Evolutionary conservation across 2,797 vertebrate genomes (phyloP).

Genomic region (Garrulus glandarius): DNA sequence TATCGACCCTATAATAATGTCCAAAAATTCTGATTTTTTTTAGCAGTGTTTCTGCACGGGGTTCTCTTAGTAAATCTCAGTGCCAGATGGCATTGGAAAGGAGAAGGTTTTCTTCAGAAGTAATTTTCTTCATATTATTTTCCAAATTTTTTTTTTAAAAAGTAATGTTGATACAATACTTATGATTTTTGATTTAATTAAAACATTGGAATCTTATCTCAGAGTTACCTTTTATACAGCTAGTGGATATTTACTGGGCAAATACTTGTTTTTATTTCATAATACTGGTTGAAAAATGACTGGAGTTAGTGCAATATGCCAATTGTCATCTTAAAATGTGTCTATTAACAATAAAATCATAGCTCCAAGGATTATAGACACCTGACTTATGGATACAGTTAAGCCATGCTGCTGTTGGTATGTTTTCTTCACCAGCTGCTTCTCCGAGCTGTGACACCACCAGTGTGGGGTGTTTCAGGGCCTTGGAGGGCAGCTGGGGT

Average conservation of each 20-base stretch:
- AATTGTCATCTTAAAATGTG: neutral
- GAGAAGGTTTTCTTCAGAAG: neutral
- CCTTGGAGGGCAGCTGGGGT: neutral
- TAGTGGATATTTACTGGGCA: neutral
- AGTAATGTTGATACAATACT: neutral
- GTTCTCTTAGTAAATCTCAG: neutral
- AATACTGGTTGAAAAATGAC: neutral
- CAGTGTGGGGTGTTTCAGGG: accelerated
- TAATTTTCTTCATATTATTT: neutral
- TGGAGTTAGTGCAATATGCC: neutral
- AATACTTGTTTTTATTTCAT: neutral
- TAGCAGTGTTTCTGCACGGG: neutral
- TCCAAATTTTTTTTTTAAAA: neutral
- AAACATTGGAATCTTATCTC: neutral
- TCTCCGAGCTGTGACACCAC: neutral
- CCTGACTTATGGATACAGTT: neutral
- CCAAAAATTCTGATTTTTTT: neutral
- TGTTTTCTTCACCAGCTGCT: neutral
- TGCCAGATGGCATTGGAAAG: neutral
- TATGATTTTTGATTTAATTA: neutral
- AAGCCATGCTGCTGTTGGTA: neutral
- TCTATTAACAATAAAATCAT: neutral
- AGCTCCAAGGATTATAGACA: neutral
- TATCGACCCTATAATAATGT: neutral
- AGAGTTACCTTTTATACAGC: neutral